These are phyloP conservation scores for Polia nebulosa DNA, from an alignment of 2,888 invertebrate species.

Conservation along the genomic window DNA sequence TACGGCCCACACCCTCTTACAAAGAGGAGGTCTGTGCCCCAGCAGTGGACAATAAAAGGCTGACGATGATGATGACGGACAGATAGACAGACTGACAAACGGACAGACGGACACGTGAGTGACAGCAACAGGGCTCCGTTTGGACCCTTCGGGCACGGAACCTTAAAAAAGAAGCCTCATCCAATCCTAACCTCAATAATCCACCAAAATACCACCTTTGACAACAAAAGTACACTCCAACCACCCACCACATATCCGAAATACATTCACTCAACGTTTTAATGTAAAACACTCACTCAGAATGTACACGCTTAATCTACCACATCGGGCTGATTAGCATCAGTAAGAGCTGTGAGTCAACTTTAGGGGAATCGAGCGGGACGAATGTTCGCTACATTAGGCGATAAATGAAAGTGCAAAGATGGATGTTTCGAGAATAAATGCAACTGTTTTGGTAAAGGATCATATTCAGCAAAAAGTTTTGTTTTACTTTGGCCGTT, in stretches of 20 bases:
- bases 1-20: too few relatives aligned
- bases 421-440: conserved; percentile 43
- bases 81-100: too few relatives aligned
- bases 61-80: too few relatives aligned
- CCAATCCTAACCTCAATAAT: neutral
- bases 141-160: too few relatives aligned
- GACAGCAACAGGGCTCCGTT: too few relatives aligned
- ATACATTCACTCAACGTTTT: conserved; percentile 26
- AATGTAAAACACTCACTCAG: conserved; percentile 62
- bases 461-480: too few relatives aligned
- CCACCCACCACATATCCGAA: conserved; percentile 1
- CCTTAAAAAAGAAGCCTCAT: neutral
- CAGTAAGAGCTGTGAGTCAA: conserved; percentile 53
- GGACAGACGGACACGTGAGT: too few relatives aligned
- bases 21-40: too few relatives aligned
- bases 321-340: conserved; percentile 66
- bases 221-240: conserved; percentile 11
- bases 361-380: conserved; percentile 55
- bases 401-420: conserved; percentile 68
- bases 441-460: conserved; percentile 5
- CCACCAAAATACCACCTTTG: neutral
- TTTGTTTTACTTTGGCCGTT: too few relatives aligned
- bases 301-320: conserved; percentile 63
- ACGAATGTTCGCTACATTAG: conserved; percentile 68
- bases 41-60: too few relatives aligned